These are phyloP conservation scores for Choristoneura fumiferana DNA, from an alignment of 1,140 invertebrate genomes.

Conservation along the genomic window DNA sequence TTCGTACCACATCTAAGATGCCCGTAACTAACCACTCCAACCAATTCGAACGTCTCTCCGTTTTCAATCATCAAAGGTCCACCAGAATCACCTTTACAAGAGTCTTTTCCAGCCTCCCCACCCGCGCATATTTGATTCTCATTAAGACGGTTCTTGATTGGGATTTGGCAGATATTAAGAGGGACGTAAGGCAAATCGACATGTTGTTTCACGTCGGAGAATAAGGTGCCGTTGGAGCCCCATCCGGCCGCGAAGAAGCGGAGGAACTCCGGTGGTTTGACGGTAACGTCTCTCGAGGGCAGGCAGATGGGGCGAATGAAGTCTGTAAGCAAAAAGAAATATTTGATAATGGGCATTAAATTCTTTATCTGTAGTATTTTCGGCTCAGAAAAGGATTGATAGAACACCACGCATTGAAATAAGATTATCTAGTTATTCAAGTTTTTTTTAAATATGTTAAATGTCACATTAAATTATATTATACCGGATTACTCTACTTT, in stretches of 20 bases:
- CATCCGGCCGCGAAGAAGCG: slow-evolving; percentile 37
- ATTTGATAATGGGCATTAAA: too few species aligned
- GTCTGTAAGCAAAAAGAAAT: slow-evolving; percentile 44
- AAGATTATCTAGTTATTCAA: too few species aligned
- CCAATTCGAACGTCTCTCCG: slow-evolving; percentile 26
- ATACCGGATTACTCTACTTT: too few species aligned
- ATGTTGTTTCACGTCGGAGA: slow-evolving; percentile 3
- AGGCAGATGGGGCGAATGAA: slow-evolving; percentile 51
- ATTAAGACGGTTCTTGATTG: background rate
- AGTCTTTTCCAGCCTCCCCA: slow-evolving; percentile 65
- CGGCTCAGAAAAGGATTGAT: too few species aligned
- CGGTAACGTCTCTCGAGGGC: slow-evolving; percentile 30
- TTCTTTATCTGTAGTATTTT: too few species aligned
- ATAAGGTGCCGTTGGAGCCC: slow-evolving; percentile 29
- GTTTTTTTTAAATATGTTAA: too few species aligned
- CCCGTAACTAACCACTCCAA: slow-evolving; percentile 81
- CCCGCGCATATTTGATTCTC: slow-evolving; percentile 75
- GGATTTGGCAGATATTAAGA: slow-evolving; percentile 3
- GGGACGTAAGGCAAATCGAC: slow-evolving; percentile 3
- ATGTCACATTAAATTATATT: too few species aligned
- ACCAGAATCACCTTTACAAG: slow-evolving; percentile 81
- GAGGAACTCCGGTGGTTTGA: slow-evolving; percentile 12
- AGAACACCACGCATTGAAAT: too few species aligned
- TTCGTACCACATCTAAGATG: slow-evolving; percentile 68
- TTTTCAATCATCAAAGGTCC: slow-evolving; percentile 78